Evolutionary conservation across 2,888 invertebrate genomes (phyloP), one percentile per base, ranked within the genome.

Genomic region (Eulithis prunata): DNA sequence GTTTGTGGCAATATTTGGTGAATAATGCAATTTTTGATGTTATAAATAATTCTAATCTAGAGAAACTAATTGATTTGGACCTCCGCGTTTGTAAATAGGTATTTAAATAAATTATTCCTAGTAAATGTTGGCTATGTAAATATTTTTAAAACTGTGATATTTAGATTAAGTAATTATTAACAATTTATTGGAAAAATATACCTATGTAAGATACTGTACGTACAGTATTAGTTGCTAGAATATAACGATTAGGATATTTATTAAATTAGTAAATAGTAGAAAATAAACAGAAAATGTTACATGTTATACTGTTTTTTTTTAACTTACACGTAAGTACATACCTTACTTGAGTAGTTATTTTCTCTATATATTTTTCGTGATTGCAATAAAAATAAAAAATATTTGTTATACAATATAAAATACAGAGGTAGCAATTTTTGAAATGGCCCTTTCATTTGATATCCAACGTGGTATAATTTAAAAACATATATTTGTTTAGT

Each of bases 101-200:
- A 69, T 64, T 64, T 62, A 55, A 28, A 59, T 43, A 62, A 62
- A 43, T 62, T 61, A 57, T 62, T 56, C 13, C 57, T 66, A 32
- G 57, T 62, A 57, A 52, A 66, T 67, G 61, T 63, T 68, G 68
- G 68, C 71, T 77, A 74, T 69, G 72, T 79, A 78, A 73, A 76
- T 80, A 75, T 73, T 72, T 77, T 79, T 76, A 65, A 75, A 85
- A 79, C 88, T 88, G 88, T 88, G 88, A 88, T 88, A 88, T 81
- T 86, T 86, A 78, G 78, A 77, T 83, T 85, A 82, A 76, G 81
- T 66, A 2, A 49, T 11, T 21, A 67, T 55, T 21, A 64, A 38
- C 63, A 55, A 72, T 59, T 52, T 66, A 66, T 66, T 70, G 67
- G 70, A 67, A 68, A 69, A 71, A 36, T 78, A 74, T 72, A n/a